Conservation (phyloP, 2,888 invertebrate genomes). For the Thymelicus acteon region DNA sequence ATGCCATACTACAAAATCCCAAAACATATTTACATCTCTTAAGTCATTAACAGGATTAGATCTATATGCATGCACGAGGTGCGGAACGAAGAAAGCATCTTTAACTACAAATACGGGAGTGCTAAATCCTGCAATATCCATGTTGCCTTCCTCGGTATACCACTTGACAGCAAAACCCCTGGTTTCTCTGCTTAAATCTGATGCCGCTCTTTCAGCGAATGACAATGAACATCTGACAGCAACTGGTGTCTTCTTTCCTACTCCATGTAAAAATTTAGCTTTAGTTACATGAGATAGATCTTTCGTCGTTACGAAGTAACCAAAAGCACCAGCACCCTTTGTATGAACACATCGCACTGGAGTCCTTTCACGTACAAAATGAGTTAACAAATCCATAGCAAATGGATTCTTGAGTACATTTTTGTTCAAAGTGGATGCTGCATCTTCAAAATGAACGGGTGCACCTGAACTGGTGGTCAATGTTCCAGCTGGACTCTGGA, state of each 20-base stretch:
- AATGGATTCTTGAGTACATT: conserved; percentile 52
- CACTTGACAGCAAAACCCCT: conserved; percentile 96
- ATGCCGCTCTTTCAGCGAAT: conserved; percentile 93
- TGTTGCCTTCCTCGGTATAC: conserved; percentile 94
- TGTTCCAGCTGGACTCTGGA: too few relatives aligned
- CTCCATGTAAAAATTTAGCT: conserved; percentile 88
- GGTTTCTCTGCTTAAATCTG: conserved; percentile 93
- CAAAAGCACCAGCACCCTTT: conserved; percentile 94
- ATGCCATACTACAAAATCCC: conserved; percentile 80
- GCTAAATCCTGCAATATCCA: conserved; percentile 95
- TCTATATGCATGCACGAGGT: conserved; percentile 81
- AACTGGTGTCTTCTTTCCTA: conserved; percentile 91
- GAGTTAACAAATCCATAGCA: conserved; percentile 87
- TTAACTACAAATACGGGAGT: conserved; percentile 90
- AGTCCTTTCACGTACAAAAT: conserved; percentile 93
- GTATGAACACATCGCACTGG: conserved; percentile 96
- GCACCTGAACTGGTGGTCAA: conserved; percentile 13
- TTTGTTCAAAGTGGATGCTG: conserved; percentile 30
- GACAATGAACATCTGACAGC: conserved; percentile 91
- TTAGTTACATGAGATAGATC: conserved; percentile 90
- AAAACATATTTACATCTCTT: conserved; percentile 60
- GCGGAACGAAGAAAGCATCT: conserved; percentile 81
- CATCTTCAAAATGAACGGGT: conserved; percentile 16
- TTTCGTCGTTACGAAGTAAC: conserved; percentile 93
- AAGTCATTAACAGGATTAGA: conserved; percentile 82